phyloP scores from a whole-genome alignment of 30 jellyfish, hydroid and myxozoan genomes.

The Sanderia malayensis region DNA sequence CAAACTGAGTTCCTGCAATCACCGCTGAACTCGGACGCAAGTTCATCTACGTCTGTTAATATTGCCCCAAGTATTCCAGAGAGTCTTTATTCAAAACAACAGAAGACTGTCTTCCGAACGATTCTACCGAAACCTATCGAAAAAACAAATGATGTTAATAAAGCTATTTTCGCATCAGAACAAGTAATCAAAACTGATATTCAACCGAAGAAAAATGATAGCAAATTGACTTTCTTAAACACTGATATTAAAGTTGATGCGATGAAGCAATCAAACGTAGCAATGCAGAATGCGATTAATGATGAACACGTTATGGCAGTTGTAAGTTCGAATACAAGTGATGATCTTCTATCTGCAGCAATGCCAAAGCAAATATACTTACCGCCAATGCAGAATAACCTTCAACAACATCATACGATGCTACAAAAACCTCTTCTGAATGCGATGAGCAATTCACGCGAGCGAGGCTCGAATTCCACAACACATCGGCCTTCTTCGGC shows the following conservation, averaged over 20 bases:
- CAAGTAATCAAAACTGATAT: no score
- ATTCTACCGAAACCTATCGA: slow-evolving; percentile 64
- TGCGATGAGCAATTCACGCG: background rate
- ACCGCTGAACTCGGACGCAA: slow-evolving; percentile 5
- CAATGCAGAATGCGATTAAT: no score
- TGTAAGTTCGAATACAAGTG: no score
- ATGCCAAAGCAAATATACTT: no score
- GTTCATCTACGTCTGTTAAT: background rate
- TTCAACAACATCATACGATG: background rate
- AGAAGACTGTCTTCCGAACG: slow-evolving; percentile 43
- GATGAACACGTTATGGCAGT: no score
- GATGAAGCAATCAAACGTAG: no score
- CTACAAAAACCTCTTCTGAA: background rate
- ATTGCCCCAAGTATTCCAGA: background rate
- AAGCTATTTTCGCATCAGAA: no score
- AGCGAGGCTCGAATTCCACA: background rate
- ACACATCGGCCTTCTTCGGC: background rate
- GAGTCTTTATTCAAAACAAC: background rate
- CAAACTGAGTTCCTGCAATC: background rate
- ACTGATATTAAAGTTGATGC: no score
- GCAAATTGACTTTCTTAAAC: no score
- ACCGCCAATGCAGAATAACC: no score
- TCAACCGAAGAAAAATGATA: no score
- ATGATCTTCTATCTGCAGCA: no score
- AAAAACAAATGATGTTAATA: background rate